These are phyloP conservation scores for Prorops nasuta DNA, from an alignment of 1,140 invertebrate species.

Conservation along the genomic window DNA sequence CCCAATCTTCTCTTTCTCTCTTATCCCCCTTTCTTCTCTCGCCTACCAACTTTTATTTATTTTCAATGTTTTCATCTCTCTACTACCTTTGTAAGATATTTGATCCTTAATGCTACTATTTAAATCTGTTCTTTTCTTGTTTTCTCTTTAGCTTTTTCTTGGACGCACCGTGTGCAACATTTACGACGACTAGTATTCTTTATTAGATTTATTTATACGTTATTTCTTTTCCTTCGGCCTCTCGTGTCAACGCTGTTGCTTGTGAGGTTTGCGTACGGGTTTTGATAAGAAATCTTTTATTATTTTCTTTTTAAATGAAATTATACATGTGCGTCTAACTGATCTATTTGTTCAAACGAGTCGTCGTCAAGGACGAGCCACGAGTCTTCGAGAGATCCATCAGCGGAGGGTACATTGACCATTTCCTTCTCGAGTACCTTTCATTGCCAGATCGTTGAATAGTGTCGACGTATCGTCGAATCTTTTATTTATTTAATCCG, in stretches of 20 bases:
- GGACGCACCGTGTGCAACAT: constrained; percentile 2
- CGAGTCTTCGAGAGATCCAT: background rate
- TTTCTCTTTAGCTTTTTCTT: background rate
- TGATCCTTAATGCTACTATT: too few species aligned
- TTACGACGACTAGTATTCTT: constrained; percentile 9
- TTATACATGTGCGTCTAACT: background rate
- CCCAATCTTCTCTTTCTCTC: constrained; percentile 12
- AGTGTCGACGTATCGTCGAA: too few species aligned
- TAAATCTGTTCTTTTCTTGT: background rate
- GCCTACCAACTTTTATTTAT: constrained; percentile 12
- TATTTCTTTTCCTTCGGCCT: too few species aligned
- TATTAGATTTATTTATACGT: too few species aligned
- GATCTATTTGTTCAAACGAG: background rate
- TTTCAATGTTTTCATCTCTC: background rate
- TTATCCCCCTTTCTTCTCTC: constrained; percentile 9
- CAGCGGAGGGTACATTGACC: background rate
- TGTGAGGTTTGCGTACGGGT: constrained; percentile 12
- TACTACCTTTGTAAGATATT: background rate
- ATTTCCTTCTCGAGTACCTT: too few species aligned
- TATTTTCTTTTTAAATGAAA: background rate
- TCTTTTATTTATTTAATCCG: background rate
- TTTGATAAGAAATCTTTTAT: too few species aligned
- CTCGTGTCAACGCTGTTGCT: too few species aligned
- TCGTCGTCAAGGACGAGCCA: background rate
- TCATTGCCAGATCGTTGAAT: too few species aligned